Evolutionary conservation across 2,113 vertebrate genomes (phyloP), one percentile per base, ranked within the genome.

Genomic region (Pachyramphus minor): DNA sequence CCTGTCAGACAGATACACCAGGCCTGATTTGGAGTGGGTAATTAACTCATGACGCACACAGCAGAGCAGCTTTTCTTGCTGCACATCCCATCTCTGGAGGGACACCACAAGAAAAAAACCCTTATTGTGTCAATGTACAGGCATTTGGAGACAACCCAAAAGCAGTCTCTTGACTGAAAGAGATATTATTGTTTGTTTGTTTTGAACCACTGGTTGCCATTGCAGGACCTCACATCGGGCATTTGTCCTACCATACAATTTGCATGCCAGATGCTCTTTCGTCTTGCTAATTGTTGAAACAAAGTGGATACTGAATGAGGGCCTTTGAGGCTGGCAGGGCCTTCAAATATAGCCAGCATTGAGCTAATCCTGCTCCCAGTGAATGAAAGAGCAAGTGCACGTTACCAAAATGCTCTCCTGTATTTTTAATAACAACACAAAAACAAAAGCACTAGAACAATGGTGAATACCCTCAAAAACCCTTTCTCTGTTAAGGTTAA

Each of bases 201-300:
- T 92, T 81, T 82, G 78, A 90, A 76, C 81, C 55, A 87, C 24
- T 79, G 84, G 82, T 93, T 94, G 95, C 96, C 94, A 95, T 78
- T 72, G 47, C 82, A 91, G 82, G 90, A 97, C 88, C 79, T 85
- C 92, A 73, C 37, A 5, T 74, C 23, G 87, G 87, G 84, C 90
- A 91, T 76, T 68, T 87, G 85, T 85, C 94, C 92, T 95, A 64
- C 69, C 58, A 28, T 2, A 85, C 84, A 84, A 68, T 90, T 94
- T 91, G 75, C 37, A 82, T 24, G 85, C 87, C 96, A 94, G 90
- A 95, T 90, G 94, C 71, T 91, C 74, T 56, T 79, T 64, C 31
- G 1, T 49, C 53, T 49, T 64, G 44, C 82, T 90, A 87, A 82
- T 85, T 87, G 49, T 35, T 56, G 84, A 96, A 94, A 94, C 71